These are phyloP conservation scores for Lysandra coridon DNA, from an alignment of 2,888 invertebrate genomes.

Conservation along the genomic window DNA sequence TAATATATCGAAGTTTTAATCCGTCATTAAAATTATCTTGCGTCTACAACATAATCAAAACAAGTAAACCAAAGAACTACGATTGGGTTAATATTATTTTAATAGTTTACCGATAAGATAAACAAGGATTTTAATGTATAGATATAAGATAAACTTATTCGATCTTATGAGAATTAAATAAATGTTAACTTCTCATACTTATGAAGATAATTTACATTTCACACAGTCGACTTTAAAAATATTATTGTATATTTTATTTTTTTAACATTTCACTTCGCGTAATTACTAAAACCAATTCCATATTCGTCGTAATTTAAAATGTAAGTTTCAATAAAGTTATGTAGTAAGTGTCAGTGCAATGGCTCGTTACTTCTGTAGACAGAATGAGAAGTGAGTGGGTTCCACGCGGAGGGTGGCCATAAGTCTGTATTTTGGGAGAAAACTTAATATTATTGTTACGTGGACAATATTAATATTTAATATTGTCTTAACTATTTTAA, in stretches of 20 bases:
- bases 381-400: slow-evolving; percentile 25
- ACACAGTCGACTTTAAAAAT: slow-evolving; percentile 14
- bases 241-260: slow-evolving; percentile 37
- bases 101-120: too few species aligned
- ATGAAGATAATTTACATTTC: background rate
- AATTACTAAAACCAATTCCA: slow-evolving; percentile 18
- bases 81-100: background rate
- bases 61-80: background rate
- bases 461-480: background rate
- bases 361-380: slow-evolving; percentile 27
- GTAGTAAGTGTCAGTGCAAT: slow-evolving; percentile 29
- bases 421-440: background rate
- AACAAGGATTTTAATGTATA: background rate
- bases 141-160: background rate
- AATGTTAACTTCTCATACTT: background rate
- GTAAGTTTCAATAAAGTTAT: slow-evolving; percentile 25
- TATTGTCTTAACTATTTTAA: background rate
- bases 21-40: background rate
- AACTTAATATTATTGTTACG: background rate
- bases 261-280: background rate
- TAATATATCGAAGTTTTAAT: background rate
- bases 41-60: background rate
- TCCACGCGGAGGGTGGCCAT: slow-evolving; percentile 10
- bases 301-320: slow-evolving; percentile 30
- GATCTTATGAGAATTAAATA: background rate